phyloP scores from a whole-genome alignment of 2,888 invertebrate genomes.

The Labia minor region DNA sequence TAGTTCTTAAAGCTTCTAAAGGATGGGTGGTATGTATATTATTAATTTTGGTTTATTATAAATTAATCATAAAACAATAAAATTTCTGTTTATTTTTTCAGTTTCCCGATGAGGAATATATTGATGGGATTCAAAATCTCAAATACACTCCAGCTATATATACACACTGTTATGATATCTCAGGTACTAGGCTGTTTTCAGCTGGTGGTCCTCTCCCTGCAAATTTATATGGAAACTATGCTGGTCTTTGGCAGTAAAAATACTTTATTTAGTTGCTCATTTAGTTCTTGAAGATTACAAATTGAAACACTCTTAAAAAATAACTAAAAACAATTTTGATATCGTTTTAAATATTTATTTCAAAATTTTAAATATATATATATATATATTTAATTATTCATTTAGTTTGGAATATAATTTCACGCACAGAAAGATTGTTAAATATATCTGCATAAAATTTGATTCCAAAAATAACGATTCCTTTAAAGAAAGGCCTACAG shows the following conservation, averaged over 20 bases:
- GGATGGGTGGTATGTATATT: slow-evolving; percentile 68
- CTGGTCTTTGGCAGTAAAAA: slow-evolving; percentile 79
- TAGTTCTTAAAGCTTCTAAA: slow-evolving; percentile 74
- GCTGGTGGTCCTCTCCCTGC: slow-evolving; percentile 92
- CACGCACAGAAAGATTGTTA: no score
- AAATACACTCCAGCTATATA: slow-evolving; percentile 91
- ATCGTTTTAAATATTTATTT: neutral
- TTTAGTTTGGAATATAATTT: no score
- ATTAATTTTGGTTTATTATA: slow-evolving; percentile 8
- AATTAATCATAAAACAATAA: neutral
- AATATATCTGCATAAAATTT: no score
- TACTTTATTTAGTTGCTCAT: no score
- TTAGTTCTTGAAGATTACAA: no score
- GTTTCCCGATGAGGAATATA: slow-evolving; percentile 75
- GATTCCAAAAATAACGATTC: no score
- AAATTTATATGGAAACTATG: slow-evolving; percentile 85
- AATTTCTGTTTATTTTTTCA: slow-evolving; percentile 34
- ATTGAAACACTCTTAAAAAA: neutral
- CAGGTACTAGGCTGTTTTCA: slow-evolving; percentile 82
- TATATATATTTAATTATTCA: no score
- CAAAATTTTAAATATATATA: no score
- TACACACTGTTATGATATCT: slow-evolving; percentile 89
- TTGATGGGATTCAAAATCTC: slow-evolving; percentile 65
- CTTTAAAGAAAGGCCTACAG: no score
- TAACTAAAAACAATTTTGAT: neutral